A percentile compares a stretch with the other conserved stretches of the same genome.
phyloP scores from a whole-genome alignment of 2,888 invertebrate species.

The Dioctria linearis region DNA sequence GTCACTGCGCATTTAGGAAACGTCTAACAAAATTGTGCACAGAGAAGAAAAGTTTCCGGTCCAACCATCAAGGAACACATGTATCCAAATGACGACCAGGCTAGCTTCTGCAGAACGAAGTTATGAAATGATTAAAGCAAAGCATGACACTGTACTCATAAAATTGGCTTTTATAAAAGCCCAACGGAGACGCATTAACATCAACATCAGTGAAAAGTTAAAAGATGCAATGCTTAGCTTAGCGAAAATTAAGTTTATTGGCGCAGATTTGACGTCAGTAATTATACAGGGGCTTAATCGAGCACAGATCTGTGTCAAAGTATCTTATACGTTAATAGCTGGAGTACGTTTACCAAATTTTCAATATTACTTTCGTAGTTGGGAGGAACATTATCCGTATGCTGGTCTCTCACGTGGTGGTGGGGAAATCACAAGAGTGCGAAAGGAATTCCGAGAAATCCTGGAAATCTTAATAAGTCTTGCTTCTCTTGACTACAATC shows the following conservation, averaged over 20 bases:
- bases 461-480: conserved; percentile 12
- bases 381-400: not conserved
- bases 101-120: conserved; percentile 37
- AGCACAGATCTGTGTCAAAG: not conserved
- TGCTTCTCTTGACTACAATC: conserved; percentile 14
- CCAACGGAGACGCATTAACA: not conserved
- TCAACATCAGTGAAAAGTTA: not conserved
- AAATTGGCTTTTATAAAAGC: conserved; percentile 18
- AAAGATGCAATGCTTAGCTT: conserved; percentile 25
- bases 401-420: conserved; percentile 50
- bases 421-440: conserved; percentile 30
- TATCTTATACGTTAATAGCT: not conserved
- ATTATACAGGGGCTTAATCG: not conserved
- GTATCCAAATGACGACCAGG: conserved; percentile 24
- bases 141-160: conserved; percentile 41
- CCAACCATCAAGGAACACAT: no score
- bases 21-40: no score
- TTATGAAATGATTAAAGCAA: conserved; percentile 26
- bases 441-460: conserved; percentile 3
- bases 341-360: not conserved
- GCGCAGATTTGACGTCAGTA: conserved; percentile 21
- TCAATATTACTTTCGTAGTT: not conserved
- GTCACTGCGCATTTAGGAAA: no score
- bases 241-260: conserved; percentile 40
- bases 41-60: no score